Evolutionary conservation across 2,797 vertebrate species (phyloP), one percentile per base, ranked within the genome.

Genomic region (Echiichthys vipera): DNA sequence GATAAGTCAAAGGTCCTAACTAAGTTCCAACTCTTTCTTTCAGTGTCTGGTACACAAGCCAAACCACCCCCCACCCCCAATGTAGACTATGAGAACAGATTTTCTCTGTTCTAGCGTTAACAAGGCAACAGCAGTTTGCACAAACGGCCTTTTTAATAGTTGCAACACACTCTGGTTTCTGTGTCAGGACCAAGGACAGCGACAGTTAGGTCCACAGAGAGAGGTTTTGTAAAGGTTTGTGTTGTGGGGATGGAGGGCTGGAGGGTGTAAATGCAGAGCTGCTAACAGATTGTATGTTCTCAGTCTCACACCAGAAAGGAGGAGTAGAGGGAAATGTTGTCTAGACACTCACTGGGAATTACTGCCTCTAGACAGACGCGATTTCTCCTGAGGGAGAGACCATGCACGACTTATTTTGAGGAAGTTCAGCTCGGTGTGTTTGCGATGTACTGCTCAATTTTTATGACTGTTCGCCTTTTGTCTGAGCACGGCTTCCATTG

Each of bases 91-190:
- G 39, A 30, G 59, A n/a, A n/a, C n/a, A n/a, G n/a, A 71, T 81
- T 81, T 80, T 77, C 58, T 84, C 61, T 74, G 73, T 77, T 84
- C 27, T 64, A 7, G 45, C 68, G 55, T 88, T 77, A 54, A 76
- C 82, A 69, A 57, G 81, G 45, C 79, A 55, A 54, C 66, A 36
- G 72, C 83, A 72, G 80, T 91, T 91, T 83, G 75, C 90, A 89
- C 88, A 77, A 63, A 81, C 79, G 65, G 69, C 74, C 88, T 92
- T 91, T n/a, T 91, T 92, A 93, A 95, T 86, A 92, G 87, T 65
- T 82, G 80, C 69, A 54, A 89, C 86, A 84, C 49, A 27, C 66
- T 29, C 59, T 36, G 68, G 65, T 80, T 72, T 55, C 64, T 74
- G 75, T 86, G 78, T 88, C 65, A 81, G 84, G 66, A 88, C 89